These are phyloP conservation scores for Eupithecia dodoneata DNA, from an alignment of 2,888 invertebrate genomes.

Conservation along the genomic window DNA sequence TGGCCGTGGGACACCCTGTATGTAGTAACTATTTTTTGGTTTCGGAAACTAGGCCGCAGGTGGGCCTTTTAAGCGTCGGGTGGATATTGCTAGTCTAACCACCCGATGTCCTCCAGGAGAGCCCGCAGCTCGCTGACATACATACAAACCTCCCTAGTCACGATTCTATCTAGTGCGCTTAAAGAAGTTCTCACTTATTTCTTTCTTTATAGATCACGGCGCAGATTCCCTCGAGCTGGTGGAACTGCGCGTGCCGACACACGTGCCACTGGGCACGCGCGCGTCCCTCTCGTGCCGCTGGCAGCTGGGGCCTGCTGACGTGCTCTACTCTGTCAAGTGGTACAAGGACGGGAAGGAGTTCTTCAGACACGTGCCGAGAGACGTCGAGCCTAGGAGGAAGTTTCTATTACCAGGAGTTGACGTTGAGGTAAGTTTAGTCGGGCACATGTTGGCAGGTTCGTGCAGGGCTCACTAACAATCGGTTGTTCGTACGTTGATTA, in stretches of 20 bases:
- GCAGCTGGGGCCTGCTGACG: constrained; percentile 90
- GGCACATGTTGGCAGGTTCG: too few species aligned
- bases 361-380: constrained; percentile 93
- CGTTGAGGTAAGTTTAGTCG: constrained; percentile 87
- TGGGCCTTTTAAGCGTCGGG: too few species aligned
- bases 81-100: too few species aligned
- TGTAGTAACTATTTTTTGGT: too few species aligned
- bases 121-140: too few species aligned
- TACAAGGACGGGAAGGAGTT: constrained; percentile 96
- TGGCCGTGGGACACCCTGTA: too few species aligned
- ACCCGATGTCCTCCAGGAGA: too few species aligned
- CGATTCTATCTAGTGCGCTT: too few species aligned
- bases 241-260: constrained; percentile 91
- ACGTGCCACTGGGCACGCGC: constrained; percentile 91
- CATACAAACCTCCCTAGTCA: too few species aligned
- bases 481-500: too few species aligned
- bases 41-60: too few species aligned
- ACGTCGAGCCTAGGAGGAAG: constrained; percentile 91
- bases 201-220: constrained; percentile 60
- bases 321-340: constrained; percentile 95
- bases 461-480: not conserved
- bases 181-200: too few species aligned
- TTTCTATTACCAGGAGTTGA: constrained; percentile 92
- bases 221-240: constrained; percentile 86
- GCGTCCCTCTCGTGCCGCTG: constrained; percentile 92